A percentile compares a stretch with the other conserved stretches of the same genome.
Conservation (phyloP, 2,888 invertebrate species). For the Keiferia lycopersicella region DNA sequence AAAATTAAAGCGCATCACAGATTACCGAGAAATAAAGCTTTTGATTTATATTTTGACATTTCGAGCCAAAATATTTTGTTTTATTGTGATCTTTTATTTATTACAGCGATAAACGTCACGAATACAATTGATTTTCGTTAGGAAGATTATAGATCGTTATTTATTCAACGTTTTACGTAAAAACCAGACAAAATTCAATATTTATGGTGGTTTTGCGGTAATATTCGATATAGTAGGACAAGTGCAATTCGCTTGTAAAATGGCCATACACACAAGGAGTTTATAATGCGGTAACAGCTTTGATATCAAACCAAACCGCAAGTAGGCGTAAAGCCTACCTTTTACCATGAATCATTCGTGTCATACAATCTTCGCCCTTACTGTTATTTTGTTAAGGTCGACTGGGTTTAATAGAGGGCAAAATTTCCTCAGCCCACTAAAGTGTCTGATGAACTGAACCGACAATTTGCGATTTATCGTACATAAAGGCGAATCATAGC, state of each 20-base stretch:
- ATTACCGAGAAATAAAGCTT: conserved; percentile 56
- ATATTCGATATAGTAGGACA: conserved; percentile 21
- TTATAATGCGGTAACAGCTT: conserved; percentile 41
- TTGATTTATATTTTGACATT: conserved; percentile 74
- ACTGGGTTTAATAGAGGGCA: conserved; percentile 39
- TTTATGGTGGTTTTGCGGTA: conserved; percentile 13
- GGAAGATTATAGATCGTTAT: conserved; percentile 23
- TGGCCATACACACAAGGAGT: conserved; percentile 32
- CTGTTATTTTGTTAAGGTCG: conserved; percentile 39
- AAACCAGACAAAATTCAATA: conserved; percentile 3
- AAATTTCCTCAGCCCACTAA: conserved; percentile 46
- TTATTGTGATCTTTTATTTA: conserved; percentile 67
- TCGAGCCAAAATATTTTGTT: conserved; percentile 70
- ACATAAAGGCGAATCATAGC: conserved; percentile 66
- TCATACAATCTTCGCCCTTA: conserved; percentile 41
- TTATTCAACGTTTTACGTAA: not conserved
- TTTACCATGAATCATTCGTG: conserved; percentile 40
- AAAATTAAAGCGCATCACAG: conserved; percentile 60
- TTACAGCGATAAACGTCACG: conserved; percentile 65
- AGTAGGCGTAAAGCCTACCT: conserved; percentile 40
- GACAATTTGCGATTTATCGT: conserved; percentile 75
- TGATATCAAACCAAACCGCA: conserved; percentile 51
- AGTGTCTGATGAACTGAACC: conserved; percentile 61
- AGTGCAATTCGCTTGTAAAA: conserved; percentile 31
- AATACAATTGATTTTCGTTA: conserved; percentile 36